Conservation (phyloP, 1,140 invertebrate species). For the Panagrolaimus sp. region DNA sequence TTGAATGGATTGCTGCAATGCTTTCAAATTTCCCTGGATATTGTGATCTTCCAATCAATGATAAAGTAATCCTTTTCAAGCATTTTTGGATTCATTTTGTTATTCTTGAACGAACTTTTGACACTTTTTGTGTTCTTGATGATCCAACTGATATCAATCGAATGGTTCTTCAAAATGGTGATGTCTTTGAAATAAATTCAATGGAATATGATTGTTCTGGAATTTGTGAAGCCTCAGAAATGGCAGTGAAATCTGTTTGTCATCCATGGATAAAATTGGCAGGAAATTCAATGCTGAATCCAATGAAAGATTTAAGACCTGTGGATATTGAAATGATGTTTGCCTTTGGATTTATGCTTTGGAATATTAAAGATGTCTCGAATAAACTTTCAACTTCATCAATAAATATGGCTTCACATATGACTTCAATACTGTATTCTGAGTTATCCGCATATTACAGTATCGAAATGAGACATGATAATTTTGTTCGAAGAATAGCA, state of each 20-base stretch:
- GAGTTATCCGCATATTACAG: constrained; percentile 23
- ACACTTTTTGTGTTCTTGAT: constrained; percentile 17
- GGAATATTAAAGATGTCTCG: constrained; percentile 12
- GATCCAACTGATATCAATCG: constrained; percentile 3
- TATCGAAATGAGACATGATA: background rate
- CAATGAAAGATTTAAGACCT: constrained; percentile 23
- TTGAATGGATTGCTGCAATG: constrained; percentile 34
- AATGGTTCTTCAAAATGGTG: constrained; percentile 24
- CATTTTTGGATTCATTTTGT: constrained; percentile 28
- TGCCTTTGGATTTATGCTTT: constrained; percentile 26
- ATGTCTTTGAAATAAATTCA: constrained; percentile 18
- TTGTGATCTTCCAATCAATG: constrained; percentile 25
- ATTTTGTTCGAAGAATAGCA: constrained; percentile 16
- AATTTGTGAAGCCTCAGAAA: background rate
- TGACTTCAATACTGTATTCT: constrained; percentile 17
- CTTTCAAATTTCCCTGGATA: constrained; percentile 28
- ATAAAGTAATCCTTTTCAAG: constrained; percentile 30
- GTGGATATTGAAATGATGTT: constrained; percentile 20
- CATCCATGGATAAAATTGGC: constrained; percentile 14
- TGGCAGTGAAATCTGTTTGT: constrained; percentile 5
- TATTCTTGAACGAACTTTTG: constrained; percentile 24
- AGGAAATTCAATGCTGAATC: constrained; percentile 21
- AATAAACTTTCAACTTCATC: background rate
- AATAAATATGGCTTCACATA: constrained; percentile 12
- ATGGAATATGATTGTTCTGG: constrained; percentile 17